These are phyloP conservation scores for Ylistrum balloti DNA, from an alignment of 1,140 invertebrate genomes.

Conservation along the genomic window DNA sequence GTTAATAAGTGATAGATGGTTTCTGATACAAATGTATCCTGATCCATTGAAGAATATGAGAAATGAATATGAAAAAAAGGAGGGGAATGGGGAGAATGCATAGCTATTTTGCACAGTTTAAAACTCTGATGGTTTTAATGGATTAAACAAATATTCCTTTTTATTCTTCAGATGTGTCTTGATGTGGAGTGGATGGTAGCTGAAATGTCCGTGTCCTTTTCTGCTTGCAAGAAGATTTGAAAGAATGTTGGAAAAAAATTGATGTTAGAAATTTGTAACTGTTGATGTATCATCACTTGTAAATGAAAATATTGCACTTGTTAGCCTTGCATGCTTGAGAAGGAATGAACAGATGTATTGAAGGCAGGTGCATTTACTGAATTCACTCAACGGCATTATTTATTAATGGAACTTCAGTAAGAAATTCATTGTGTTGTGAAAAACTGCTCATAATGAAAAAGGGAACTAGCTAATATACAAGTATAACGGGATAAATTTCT, in stretches of 20 bases:
- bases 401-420: not conserved
- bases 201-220: constrained; percentile 34
- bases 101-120: too few species aligned
- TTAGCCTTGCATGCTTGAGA: constrained; percentile 30
- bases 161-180: constrained; percentile 44
- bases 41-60: too few species aligned
- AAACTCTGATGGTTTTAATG: too few species aligned
- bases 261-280: not conserved
- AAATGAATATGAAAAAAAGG: too few species aligned
- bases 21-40: too few species aligned
- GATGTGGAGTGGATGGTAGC: constrained; percentile 40
- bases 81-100: too few species aligned
- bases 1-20: too few species aligned
- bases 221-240: constrained; percentile 27
- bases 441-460: constrained; percentile 32
- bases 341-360: not conserved
- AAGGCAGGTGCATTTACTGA: constrained; percentile 11
- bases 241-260: not conserved
- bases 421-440: constrained; percentile 39
- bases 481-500: not conserved
- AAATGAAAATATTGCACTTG: constrained; percentile 1
- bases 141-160: not conserved
- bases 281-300: not conserved
- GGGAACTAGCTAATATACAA: not conserved
- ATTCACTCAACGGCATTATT: constrained; percentile 22